Evolutionary conservation across 2,888 invertebrate genomes (phyloP).

Genomic region (Eumerus sabulonum): DNA sequence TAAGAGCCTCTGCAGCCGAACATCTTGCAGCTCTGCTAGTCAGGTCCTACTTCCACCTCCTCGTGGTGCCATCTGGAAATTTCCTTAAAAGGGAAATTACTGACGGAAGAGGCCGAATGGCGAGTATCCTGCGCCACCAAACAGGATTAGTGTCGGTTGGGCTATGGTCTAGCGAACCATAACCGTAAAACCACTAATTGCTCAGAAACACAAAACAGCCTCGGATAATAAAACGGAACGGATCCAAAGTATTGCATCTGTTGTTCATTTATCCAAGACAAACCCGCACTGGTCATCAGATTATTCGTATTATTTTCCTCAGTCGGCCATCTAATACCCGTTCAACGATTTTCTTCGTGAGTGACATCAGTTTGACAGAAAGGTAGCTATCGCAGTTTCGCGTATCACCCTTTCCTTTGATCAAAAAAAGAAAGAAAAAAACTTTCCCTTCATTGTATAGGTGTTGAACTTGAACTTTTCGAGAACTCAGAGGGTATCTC

Average conservation of each 20-base stretch:
- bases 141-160: too few relatives aligned
- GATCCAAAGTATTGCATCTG: not conserved
- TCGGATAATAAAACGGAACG: too few relatives aligned
- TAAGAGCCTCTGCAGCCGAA: too few relatives aligned
- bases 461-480: not conserved
- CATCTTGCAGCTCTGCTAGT: too few relatives aligned
- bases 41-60: too few relatives aligned
- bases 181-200: too few relatives aligned
- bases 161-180: too few relatives aligned
- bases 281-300: conserved; percentile 5
- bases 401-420: not conserved
- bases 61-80: too few relatives aligned
- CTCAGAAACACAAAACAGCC: too few relatives aligned
- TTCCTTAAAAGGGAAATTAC: too few relatives aligned
- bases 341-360: not conserved
- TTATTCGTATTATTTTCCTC: not conserved
- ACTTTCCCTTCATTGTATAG: not conserved
- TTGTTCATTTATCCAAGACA: not conserved
- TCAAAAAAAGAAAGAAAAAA: not conserved
- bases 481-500: not conserved
- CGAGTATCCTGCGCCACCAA: too few relatives aligned
- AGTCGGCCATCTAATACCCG: not conserved
- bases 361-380: conserved; percentile 6
- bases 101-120: too few relatives aligned
- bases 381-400: conserved; percentile 2